Evolutionary conservation across 2,797 vertebrate species (phyloP), one percentile per base, ranked within the genome.

Genomic region (Synanceia verrucosa): DNA sequence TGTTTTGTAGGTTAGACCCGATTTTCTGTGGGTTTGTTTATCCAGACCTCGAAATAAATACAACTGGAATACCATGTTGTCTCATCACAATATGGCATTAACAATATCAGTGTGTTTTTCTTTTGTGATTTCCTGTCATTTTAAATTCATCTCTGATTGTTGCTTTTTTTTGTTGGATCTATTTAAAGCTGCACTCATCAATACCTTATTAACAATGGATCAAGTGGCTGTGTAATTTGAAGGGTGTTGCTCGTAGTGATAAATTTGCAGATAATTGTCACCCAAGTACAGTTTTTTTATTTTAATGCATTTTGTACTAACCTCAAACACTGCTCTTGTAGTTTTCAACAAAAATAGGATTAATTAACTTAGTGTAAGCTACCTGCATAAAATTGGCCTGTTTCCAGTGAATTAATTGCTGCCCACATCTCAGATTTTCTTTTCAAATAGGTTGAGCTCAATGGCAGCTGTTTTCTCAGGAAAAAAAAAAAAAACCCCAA

Each of bases 1-100:
- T 70, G 47, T 65, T 64, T 83, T 63, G 37, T 71, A 43, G 23
- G 62, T 56, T 36, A 31, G 55, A 63, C 34, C 16, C 29, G 60
- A 28, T 65, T 70, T 73, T 51, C 16, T 34, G 28, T 66, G 41
- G 47, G 43, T 73, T 52, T 69, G 19, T 82, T 69, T 66, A 56
- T 50, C 29, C 55, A 65, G 41, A 39, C 34, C 2, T n/a, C 14
- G 6, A 51, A 8, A 70, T 47, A 62, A 60, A 65, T 46, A 70
- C 33, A 60, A 8, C 28, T 28, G 36, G 36, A 57, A 62, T 23
- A 29, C 9, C 21, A 59, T 65, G 36, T 63, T 74, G 4, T 62
- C 44, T 61, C n/a, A 13, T 56, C n/a, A 12, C 11, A 29, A 46
- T 66, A 26, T 39, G 43, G 3, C 13, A 66, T 39, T 21, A 33